Base-by-base conservation (phyloP, 2,888 invertebrate genomes). In the Boloria euphrosyne region DNA sequence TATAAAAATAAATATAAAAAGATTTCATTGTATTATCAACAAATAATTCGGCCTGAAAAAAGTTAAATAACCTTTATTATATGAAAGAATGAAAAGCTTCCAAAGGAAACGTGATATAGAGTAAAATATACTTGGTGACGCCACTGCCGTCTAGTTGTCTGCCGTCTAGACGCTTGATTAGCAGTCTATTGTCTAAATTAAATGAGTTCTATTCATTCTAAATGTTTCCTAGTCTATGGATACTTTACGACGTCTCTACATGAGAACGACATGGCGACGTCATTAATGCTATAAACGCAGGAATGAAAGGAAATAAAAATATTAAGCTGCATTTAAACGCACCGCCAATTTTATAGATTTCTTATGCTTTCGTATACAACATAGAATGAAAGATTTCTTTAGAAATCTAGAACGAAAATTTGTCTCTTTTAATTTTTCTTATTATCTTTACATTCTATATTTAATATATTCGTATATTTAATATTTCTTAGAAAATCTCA, bases 81-180 rank as follows among this genome's bases (percentile, higher is more conserved):
- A 38, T 38, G 46, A 13, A n/a, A n/a, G n/a, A 27, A 46, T n/a
- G 46, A 57, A 57, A 57, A 63, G 22, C 57, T 50, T 38, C n/a
- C 13, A 52, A 13, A 46, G 51, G 50, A 47, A 52, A 59, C 13
- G 7, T 31, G 51, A 46, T 31, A 55, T 38, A 50, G 50, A 22
- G 13, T 49, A 16, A 63, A 43, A 51, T 31, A 27, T 59, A 59
- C 13, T 14, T 16, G 27, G 64, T 52, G 58, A 58, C 46, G 58
- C 52, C 52, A 46, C 18, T 17, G 58, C n/a, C 52, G 58, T 65
- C 58, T 58, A 58, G 58, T 31, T 64, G 58, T 64, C 64, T 58
- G n/a, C 46, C 16, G 64, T 64, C 64, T 64, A 64, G 64, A 64
- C 64, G 64, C 58, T 59, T 64, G 58, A 64, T 64, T 59, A 58